phyloP scores from a whole-genome alignment of 2,888 invertebrate genomes.

The Caenorhabditis uteleia region DNA sequence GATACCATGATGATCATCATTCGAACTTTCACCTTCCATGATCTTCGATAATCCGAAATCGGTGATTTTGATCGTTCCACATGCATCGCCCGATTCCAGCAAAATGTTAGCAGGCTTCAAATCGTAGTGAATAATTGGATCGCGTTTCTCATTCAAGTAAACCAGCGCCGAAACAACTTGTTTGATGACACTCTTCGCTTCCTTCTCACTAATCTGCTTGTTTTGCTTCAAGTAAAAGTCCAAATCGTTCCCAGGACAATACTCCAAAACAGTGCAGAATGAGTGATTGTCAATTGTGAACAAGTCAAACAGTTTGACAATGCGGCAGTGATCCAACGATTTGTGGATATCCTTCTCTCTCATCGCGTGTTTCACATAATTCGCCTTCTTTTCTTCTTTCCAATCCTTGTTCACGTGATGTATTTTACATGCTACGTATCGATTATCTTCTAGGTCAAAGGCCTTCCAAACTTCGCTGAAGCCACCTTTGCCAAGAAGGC shows the following conservation, averaged over 20 bases:
- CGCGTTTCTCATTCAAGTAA: constrained; percentile 99
- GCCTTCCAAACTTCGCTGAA: constrained; percentile 75
- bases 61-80: constrained; percentile 99
- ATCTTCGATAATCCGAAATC: constrained; percentile 95
- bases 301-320: constrained; percentile 97
- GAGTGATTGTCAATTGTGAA: constrained; percentile 99
- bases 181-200: constrained; percentile 96
- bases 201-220: constrained; percentile 88
- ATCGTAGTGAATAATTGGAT: constrained; percentile 99
- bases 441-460: constrained; percentile 97
- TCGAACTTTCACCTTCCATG: constrained; percentile 88
- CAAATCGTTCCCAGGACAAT: constrained; percentile 99
- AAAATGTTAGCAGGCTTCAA: constrained; percentile 97
- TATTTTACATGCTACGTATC: constrained; percentile 99
- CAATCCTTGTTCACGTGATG: constrained; percentile 99
- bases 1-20: constrained; percentile 92
- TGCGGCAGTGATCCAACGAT: constrained; percentile 95
- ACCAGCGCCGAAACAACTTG: constrained; percentile 98
- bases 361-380: constrained; percentile 99
- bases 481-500: constrained; percentile 88
- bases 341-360: constrained; percentile 97
- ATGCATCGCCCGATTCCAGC: constrained; percentile 93
- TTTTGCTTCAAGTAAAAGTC: constrained; percentile 99
- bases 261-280: constrained; percentile 92
- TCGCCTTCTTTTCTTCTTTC: constrained; percentile 99